Conservation (phyloP, 2,113 vertebrate species). For the Lophius piscatorius region DNA sequence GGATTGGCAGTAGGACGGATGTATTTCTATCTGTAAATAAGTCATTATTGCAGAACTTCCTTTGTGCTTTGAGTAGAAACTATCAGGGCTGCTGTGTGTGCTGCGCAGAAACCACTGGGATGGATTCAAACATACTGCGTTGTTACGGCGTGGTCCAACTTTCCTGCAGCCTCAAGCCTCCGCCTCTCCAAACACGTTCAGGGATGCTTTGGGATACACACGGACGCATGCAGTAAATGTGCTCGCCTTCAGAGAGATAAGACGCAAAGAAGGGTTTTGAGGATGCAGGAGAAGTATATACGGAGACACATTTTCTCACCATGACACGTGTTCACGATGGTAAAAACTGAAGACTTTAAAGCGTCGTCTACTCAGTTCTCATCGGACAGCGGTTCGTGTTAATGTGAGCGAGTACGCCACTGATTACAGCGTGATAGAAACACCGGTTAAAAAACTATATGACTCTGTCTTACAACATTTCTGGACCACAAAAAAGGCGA, state of each 20-base stretch:
- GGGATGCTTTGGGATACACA: slow-evolving; percentile 50
- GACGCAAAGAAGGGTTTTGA: slow-evolving; percentile 39
- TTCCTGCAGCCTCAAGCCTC: slow-evolving; percentile 48
- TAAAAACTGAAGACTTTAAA: slow-evolving; percentile 35
- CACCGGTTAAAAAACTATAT: slow-evolving; percentile 66
- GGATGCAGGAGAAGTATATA: slow-evolving; percentile 52
- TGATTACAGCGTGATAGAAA: slow-evolving; percentile 60
- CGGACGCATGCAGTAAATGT: slow-evolving; percentile 64
- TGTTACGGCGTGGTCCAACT: slow-evolving; percentile 20
- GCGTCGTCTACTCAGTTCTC: slow-evolving; percentile 34
- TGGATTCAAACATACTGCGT: slow-evolving; percentile 15
- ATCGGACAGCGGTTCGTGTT: slow-evolving; percentile 29
- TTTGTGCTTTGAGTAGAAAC: slow-evolving; percentile 63
- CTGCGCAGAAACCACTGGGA: slow-evolving; percentile 28
- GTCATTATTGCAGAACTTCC: slow-evolving; percentile 56
- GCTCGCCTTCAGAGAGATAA: slow-evolving; percentile 36
- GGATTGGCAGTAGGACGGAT: slow-evolving; percentile 45
- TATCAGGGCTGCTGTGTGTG: slow-evolving; percentile 51
- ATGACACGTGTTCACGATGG: slow-evolving; percentile 31
- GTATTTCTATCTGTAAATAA: slow-evolving; percentile 28
- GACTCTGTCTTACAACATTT: slow-evolving; percentile 72
- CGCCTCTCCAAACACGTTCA: slow-evolving; percentile 37
- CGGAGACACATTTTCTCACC: slow-evolving; percentile 31
- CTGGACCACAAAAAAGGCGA: slow-evolving; percentile 62
- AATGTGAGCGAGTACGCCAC: slow-evolving; percentile 34